Evolutionary conservation across 1,140 invertebrate species (phyloP), one percentile per base, ranked within the genome.

Genomic region (Leptinotarsa defecta): DNA sequence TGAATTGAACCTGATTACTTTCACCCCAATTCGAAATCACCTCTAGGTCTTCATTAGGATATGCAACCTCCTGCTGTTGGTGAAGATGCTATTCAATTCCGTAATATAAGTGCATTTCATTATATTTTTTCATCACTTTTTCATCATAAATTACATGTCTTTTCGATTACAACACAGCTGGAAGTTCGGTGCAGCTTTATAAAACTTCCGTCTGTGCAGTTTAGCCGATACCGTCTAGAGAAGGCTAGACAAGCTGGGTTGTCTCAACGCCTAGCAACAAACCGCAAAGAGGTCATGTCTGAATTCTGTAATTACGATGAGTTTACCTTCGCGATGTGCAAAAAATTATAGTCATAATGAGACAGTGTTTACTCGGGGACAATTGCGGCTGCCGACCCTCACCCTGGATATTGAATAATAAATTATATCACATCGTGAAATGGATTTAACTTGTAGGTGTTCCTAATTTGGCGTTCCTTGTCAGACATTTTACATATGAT

Each of bases 241-340:
- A 65, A 20, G 63, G n/a, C 63, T 22, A 65, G 24, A 27, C 63
- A 13, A 22, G 63, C 19, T 15, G 63, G 4, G 6, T 62, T 22
- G 19, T 22, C 8, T 65, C 20, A 65, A n/a, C 20, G 63, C 63
- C 63, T 65, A 65, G 63, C n/a, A 65, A 65, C 63, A 65, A 65
- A 27, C 63, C 22, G 24, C 63, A 65, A 19, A 65, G 17, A 65
- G n/a, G 63, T 65, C 63, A 65, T 20, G 63, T 65, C 63, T 65
- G 63, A n/a, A 27, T 65, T 65, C 63, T 65, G 63, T 13, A 65
- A 65, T 65, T 65, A 65, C 63, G 63, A 65, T 22, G 63, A 65
- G 63, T 65, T 65, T 27, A 65, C 63, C 63, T 65, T 65, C n/a
- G 22, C 63, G n/a, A 65, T 22, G 63, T 65, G 63, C n/a, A 65